Conservation (phyloP, 2,888 invertebrate genomes). For the Cataglyphis rosenhaueri region DNA sequence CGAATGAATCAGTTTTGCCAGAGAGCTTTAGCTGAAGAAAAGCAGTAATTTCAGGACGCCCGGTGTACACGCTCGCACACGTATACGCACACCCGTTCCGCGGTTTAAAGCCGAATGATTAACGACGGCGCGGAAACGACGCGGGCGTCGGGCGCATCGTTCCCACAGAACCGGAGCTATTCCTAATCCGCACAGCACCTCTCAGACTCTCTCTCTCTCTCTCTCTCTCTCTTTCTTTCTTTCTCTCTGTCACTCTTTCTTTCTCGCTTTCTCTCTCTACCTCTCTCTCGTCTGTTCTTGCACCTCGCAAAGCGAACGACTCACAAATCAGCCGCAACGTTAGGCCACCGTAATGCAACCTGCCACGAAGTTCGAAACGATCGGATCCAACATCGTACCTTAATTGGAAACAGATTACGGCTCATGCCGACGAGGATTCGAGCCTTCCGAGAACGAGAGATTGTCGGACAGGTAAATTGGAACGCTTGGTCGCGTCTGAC, state of each 20-base stretch:
- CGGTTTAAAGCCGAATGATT: constrained; percentile 53
- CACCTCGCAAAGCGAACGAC: constrained; percentile 17
- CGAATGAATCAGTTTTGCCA: neutral
- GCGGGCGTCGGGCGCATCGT: constrained; percentile 39
- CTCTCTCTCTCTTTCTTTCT: neutral
- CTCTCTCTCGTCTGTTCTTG: neutral
- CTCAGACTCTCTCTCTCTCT: neutral
- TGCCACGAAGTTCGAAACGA: constrained; percentile 54
- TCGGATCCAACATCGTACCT: constrained; percentile 46
- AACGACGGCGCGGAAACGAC: constrained; percentile 51
- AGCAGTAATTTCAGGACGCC: constrained; percentile 7
- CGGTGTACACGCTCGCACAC: neutral
- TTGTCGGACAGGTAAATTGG: constrained; percentile 63
- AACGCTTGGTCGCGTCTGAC: constrained; percentile 42
- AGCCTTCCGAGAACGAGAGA: constrained; percentile 24
- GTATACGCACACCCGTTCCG: constrained; percentile 9
- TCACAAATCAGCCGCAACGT: constrained; percentile 55
- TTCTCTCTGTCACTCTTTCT: neutral
- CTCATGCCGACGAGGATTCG: constrained; percentile 33
- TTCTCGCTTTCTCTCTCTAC: neutral
- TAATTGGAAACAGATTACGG: constrained; percentile 66
- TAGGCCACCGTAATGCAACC: constrained; percentile 53
- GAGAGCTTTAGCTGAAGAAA: neutral
- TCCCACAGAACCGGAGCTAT: constrained; percentile 43
- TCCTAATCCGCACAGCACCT: constrained; percentile 40